These are phyloP conservation scores for Leucophenga varia DNA, from an alignment of 1,140 invertebrate species.

Conservation along the genomic window DNA sequence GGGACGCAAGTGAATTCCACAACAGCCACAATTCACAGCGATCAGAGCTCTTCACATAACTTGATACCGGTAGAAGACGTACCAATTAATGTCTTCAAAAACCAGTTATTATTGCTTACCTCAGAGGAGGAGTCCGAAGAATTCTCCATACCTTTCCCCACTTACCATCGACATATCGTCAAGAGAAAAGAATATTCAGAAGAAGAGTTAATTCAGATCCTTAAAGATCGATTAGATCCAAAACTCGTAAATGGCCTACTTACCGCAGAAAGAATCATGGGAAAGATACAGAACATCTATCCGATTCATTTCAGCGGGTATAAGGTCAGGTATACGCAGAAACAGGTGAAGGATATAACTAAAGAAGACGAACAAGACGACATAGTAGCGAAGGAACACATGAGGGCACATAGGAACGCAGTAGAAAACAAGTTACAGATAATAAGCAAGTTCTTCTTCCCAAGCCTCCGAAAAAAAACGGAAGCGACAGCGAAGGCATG, in stretches of 20 bases:
- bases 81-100: conserved; percentile 17
- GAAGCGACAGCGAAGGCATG: conserved; percentile 1
- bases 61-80: conserved; percentile 8
- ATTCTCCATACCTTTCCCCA: neutral
- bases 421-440: conserved; percentile 10
- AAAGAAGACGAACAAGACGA: conserved; percentile 4
- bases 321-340: conserved; percentile 12
- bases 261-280: conserved; percentile 8
- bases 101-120: conserved; percentile 10
- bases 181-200: conserved; percentile 2
- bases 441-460: conserved; percentile 8
- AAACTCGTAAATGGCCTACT: conserved; percentile 8
- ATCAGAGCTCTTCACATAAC: conserved; percentile 12
- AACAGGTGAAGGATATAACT: neutral
- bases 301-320: conserved; percentile 7
- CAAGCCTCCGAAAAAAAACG: conserved; percentile 4
- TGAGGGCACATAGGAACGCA: conserved; percentile 8
- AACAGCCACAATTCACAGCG: conserved; percentile 1
- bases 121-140: conserved; percentile 2
- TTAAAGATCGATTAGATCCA: conserved; percentile 10
- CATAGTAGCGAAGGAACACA: conserved; percentile 7
- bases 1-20: neutral
- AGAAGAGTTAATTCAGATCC: conserved; percentile 7
- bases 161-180: conserved; percentile 7
- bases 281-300: conserved; percentile 12